Evolutionary conservation across 2,797 vertebrate species (phyloP).

Genomic region (Fratercula arctica): DNA sequence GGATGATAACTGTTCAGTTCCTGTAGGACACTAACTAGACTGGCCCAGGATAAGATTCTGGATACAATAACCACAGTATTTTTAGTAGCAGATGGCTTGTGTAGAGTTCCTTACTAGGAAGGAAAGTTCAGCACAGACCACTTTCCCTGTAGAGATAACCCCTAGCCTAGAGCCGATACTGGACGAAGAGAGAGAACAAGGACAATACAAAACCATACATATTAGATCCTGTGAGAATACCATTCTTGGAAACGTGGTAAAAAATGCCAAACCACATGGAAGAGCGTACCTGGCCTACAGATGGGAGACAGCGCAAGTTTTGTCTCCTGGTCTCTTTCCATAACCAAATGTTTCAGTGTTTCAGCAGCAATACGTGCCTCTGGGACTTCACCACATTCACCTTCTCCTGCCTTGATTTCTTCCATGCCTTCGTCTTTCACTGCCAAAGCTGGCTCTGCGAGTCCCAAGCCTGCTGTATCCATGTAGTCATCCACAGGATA

Average conservation of each 20-base stretch:
- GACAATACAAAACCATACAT: background rate
- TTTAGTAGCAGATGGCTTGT: slow-evolving; percentile 27
- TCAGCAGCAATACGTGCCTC: slow-evolving; percentile 58
- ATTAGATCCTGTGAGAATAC: background rate
- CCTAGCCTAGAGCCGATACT: background rate
- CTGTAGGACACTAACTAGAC: slow-evolving; percentile 1
- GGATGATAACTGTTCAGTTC: background rate
- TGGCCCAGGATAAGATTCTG: slow-evolving; percentile 14
- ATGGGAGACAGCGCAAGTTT: slow-evolving; percentile 73
- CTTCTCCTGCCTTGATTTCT: slow-evolving; percentile 43
- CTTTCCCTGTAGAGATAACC: background rate
- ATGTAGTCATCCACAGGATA: slow-evolving; percentile 61
- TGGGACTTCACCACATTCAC: slow-evolving; percentile 14
- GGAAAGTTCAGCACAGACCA: background rate
- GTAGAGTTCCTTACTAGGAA: slow-evolving; percentile 19
- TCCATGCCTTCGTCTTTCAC: slow-evolving; percentile 67
- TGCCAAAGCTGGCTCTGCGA: slow-evolving; percentile 53
- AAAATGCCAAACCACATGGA: background rate
- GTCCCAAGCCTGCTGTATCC: slow-evolving; percentile 34
- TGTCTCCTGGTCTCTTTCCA: slow-evolving; percentile 68
- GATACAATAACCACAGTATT: slow-evolving; percentile 32
- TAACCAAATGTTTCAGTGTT: slow-evolving; percentile 57
- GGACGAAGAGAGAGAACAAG: background rate
- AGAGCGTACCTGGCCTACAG: slow-evolving; percentile 75
- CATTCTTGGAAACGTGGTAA: background rate